Conservation (phyloP, 53 echinoderm and acorn worm genomes). For the Temnopleurus reevesii region DNA sequence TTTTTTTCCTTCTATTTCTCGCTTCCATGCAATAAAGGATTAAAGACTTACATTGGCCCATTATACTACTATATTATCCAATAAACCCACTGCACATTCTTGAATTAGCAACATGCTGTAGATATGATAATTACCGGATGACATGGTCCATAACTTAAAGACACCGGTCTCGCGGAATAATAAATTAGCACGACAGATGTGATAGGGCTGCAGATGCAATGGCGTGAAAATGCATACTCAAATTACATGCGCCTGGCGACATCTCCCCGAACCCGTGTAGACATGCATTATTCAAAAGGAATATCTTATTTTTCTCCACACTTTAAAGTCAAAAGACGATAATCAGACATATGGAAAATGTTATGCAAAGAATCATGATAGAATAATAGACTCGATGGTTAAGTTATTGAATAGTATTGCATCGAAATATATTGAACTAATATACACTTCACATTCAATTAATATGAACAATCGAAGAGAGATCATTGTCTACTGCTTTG, state of each 20-base stretch:
- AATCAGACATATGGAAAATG: not conserved
- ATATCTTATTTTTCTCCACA: not conserved
- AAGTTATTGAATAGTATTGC: too few species aligned
- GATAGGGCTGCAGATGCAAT: not conserved
- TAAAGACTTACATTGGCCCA: too few species aligned
- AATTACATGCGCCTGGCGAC: slow-evolving; percentile 11
- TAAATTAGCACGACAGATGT: slow-evolving; percentile 19
- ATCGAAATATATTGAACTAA: too few species aligned
- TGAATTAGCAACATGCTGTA: not conserved
- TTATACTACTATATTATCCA: too few species aligned
- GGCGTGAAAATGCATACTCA: not conserved
- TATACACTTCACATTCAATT: too few species aligned
- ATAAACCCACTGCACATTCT: too few species aligned
- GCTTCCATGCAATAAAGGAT: too few species aligned
- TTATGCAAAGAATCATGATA: too few species aligned
- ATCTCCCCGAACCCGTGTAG: not conserved
- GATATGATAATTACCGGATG: slow-evolving; percentile 16
- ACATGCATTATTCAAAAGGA: not conserved
- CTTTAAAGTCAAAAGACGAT: not conserved
- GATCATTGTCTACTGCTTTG: too few species aligned
- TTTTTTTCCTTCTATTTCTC: too few species aligned
- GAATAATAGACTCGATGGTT: too few species aligned
- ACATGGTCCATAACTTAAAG: not conserved
- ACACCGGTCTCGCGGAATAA: not conserved
- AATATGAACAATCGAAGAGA: too few species aligned